phyloP scores from a whole-genome alignment of 2,888 invertebrate species.

The Bellardia pandia region DNA sequence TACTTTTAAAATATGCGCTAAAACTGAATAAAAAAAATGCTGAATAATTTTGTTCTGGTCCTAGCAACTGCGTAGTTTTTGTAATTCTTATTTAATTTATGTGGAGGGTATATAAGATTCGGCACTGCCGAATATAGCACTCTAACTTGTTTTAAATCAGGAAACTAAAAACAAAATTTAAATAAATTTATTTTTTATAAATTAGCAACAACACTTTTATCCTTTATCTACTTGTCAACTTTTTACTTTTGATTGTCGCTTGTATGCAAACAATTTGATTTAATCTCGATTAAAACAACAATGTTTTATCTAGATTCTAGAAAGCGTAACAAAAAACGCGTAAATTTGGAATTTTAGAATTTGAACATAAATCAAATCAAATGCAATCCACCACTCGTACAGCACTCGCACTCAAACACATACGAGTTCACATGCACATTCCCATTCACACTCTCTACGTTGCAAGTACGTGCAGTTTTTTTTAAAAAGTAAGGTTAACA shows the following conservation, averaged over 20 bases:
- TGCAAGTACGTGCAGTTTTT: background rate
- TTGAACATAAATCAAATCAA: slow-evolving; percentile 42
- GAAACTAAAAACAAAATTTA: too few relatives aligned
- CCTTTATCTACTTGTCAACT: slow-evolving; percentile 20
- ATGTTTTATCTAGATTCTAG: background rate
- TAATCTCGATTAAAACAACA: slow-evolving; percentile 42
- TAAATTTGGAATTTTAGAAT: slow-evolving; percentile 19
- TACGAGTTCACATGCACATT: too few relatives aligned
- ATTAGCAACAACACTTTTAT: slow-evolving; percentile 8
- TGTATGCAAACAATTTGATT: slow-evolving; percentile 15
- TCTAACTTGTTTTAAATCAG: too few relatives aligned
- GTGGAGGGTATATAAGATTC: too few relatives aligned
- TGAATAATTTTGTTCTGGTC: too few relatives aligned
- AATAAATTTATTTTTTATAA: background rate
- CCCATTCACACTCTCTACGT: background rate
- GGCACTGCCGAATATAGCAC: too few relatives aligned
- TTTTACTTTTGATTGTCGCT: slow-evolving; percentile 5
- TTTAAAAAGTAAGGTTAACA: slow-evolving; percentile 49
- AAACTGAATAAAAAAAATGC: too few relatives aligned
- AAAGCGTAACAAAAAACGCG: background rate
- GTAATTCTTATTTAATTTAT: too few relatives aligned
- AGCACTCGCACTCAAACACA: background rate
- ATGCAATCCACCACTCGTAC: background rate
- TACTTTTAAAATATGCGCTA: too few relatives aligned
- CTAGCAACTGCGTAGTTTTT: too few relatives aligned